Conservation (phyloP, 2,797 vertebrate genomes). For the Mionectes olivaceus region DNA sequence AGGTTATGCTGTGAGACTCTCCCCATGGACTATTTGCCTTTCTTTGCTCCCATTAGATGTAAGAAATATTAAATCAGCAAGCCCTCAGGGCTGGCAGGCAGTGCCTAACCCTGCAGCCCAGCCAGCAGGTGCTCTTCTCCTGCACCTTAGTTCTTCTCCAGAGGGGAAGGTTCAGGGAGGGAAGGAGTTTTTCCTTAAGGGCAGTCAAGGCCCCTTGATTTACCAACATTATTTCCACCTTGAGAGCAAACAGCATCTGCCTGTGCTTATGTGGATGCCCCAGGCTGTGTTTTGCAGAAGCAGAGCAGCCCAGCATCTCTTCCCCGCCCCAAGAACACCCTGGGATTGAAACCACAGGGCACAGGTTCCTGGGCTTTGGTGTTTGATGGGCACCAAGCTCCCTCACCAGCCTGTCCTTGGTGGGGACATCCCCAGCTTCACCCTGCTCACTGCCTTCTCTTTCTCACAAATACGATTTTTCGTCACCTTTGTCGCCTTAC, state of each 20-base stretch:
- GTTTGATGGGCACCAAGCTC: neutral
- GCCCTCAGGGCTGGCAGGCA: constrained; percentile 32
- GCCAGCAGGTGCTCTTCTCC: constrained; percentile 1
- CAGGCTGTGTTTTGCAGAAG: neutral
- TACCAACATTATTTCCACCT: constrained; percentile 38
- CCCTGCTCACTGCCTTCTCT: neutral
- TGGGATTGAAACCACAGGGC: neutral
- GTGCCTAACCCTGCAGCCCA: constrained; percentile 25
- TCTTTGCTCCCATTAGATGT: constrained; percentile 61
- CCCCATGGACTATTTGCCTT: constrained; percentile 63
- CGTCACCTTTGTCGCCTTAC: neutral
- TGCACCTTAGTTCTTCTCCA: constrained; percentile 11
- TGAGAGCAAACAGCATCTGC: neutral
- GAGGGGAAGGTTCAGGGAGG: constrained; percentile 4
- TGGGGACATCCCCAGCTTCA: neutral
- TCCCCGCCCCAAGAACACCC: neutral
- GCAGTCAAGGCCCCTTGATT: constrained; percentile 49
- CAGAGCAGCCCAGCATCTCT: neutral
- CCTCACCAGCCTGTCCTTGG: neutral
- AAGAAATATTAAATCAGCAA: constrained; percentile 57
- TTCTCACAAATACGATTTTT: neutral
- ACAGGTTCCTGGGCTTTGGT: neutral
- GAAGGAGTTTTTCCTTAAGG: constrained; percentile 54
- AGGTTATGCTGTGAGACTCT: constrained; percentile 68
- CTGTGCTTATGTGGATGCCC: neutral